These are phyloP conservation scores for Vidua chalybeata DNA, from an alignment of 2,113 vertebrate species.

Conservation along the genomic window DNA sequence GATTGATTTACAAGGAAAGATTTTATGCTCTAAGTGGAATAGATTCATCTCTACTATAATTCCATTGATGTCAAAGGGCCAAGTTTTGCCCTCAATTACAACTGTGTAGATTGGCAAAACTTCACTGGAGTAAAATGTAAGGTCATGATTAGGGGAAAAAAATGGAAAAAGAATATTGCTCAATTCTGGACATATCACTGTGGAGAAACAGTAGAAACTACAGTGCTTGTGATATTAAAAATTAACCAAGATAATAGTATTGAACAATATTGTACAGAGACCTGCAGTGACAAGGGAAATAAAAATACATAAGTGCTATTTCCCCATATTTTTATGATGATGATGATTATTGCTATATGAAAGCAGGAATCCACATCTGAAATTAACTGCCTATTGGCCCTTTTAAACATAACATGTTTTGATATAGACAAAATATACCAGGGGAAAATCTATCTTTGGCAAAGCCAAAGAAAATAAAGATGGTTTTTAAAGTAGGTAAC, in stretches of 20 bases:
- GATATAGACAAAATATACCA: neutral
- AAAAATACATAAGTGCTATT: constrained; percentile 26
- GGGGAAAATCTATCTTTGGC: neutral
- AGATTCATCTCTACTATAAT: constrained; percentile 49
- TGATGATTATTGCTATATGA: constrained; percentile 13
- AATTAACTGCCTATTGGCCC: constrained; percentile 26
- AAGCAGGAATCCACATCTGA: neutral
- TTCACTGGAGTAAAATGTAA: neutral
- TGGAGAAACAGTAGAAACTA: neutral
- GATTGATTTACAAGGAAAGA: constrained; percentile 74
- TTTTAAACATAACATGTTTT: constrained; percentile 10
- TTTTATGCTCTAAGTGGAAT: constrained; percentile 62
- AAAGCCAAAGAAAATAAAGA: neutral
- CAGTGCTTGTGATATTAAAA: neutral
- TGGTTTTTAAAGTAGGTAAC: neutral
- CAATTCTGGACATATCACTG: neutral
- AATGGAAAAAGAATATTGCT: constrained; percentile 3
- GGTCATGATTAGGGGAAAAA: neutral
- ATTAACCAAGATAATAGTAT: constrained; percentile 21
- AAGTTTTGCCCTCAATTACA: constrained; percentile 43
- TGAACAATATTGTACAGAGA: constrained; percentile 26
- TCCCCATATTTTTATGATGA: constrained; percentile 31
- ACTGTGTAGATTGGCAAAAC: neutral
- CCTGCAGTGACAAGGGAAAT: constrained; percentile 45
- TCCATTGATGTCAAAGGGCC: constrained; percentile 44